Conservation (phyloP, 2,113 vertebrate species). For the Scytalopus superciliaris region DNA sequence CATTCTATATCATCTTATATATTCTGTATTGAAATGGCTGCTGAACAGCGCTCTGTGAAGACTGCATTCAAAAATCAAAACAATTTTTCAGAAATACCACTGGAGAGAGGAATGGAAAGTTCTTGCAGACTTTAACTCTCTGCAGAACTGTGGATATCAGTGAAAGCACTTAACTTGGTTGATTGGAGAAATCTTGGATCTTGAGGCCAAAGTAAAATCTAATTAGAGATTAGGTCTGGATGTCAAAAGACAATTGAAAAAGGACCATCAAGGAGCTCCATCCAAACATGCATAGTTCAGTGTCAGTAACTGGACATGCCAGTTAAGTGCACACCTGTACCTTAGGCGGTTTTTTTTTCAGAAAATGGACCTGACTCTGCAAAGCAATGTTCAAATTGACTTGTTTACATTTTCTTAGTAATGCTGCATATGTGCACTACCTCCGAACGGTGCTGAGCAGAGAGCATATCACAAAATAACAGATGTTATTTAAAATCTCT, state of each 20-base stretch:
- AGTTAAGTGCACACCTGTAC: neutral
- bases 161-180: neutral
- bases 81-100: neutral
- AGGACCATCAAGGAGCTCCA: neutral
- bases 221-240: neutral
- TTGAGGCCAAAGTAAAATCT: neutral
- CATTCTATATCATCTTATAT: neutral
- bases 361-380: neutral
- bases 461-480: neutral
- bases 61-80: neutral
- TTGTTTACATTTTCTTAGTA: slow-evolving; percentile 50
- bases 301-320: neutral
- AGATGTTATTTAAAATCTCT: neutral
- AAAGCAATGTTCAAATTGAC: slow-evolving; percentile 20
- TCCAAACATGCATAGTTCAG: accelerated
- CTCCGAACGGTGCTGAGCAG: slow-evolving; percentile 53
- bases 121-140: neutral
- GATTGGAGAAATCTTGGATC: neutral
- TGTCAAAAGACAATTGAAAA: neutral
- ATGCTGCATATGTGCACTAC: slow-evolving; percentile 39
- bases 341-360: neutral
- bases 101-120: neutral
- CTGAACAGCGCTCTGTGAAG: neutral
- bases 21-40: neutral
- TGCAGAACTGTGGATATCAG: neutral